These are phyloP conservation scores for Equus quagga DNA, from an alignment of 2,113 vertebrate genomes.

Conservation along the genomic window DNA sequence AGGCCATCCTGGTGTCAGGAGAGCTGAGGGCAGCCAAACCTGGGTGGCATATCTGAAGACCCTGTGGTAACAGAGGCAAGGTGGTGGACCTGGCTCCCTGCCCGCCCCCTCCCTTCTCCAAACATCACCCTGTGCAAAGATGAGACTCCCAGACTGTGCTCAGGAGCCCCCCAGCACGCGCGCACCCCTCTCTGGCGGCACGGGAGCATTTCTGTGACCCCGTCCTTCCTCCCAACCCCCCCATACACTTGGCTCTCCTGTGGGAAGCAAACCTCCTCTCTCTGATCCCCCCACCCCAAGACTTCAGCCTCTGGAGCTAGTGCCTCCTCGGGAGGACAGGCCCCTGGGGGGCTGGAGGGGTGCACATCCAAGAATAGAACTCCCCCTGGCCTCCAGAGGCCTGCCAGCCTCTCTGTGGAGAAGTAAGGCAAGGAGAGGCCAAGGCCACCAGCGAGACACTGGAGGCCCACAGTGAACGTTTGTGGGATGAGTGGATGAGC, in stretches of 20 bases:
- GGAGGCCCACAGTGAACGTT: accelerated
- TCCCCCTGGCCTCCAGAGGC: neutral
- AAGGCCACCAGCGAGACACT: accelerated
- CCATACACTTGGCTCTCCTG: neutral
- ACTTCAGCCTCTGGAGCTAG: neutral
- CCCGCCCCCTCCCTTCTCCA: neutral
- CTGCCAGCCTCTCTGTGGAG: neutral
- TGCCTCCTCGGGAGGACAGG: neutral
- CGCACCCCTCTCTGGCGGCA: neutral
- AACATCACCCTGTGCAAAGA: neutral
- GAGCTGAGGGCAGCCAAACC: neutral
- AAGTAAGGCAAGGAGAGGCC: neutral
- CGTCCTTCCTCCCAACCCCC: neutral
- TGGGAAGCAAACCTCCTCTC: neutral
- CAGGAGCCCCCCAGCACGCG: too few species aligned
- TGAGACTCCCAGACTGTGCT: neutral
- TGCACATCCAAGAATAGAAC: neutral
- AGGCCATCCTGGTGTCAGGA: neutral
- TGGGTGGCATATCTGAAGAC: neutral
- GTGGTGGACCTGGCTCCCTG: neutral
- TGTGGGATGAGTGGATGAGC: neutral
- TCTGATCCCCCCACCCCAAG: neutral
- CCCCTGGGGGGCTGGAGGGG: neutral
- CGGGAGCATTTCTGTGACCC: neutral
- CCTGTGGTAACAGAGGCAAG: neutral